Evolutionary conservation across 2,113 vertebrate species (phyloP).

Genomic region (Thermophis baileyi): DNA sequence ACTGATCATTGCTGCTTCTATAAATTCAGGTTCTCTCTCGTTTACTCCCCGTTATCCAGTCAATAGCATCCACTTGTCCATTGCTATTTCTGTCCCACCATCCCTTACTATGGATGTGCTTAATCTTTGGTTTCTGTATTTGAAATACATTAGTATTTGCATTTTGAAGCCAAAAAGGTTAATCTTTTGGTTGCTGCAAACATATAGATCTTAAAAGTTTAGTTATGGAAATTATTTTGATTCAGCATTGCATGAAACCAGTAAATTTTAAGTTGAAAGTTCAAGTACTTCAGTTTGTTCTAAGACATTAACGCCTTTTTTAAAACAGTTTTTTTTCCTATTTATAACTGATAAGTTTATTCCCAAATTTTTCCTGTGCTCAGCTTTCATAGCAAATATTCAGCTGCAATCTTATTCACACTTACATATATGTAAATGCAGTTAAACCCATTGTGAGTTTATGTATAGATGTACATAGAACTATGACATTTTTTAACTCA

Average conservation of each 20-base stretch:
- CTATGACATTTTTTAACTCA: not conserved
- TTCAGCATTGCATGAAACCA: not conserved
- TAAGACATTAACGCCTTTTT: not conserved
- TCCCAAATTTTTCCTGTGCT: not conserved
- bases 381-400: not conserved
- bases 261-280: not conserved
- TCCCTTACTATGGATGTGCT: not conserved
- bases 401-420: not conserved
- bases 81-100: not conserved
- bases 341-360: not conserved
- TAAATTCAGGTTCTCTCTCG: not conserved
- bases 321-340: not conserved
- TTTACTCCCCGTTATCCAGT: not conserved
- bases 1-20: not conserved
- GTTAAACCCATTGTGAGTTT: not conserved
- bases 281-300: not conserved
- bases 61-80: not conserved
- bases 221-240: not conserved
- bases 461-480: not conserved
- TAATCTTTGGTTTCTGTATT: not conserved
- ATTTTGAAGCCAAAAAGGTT: not conserved
- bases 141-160: not conserved
- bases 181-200: not conserved
- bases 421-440: not conserved
- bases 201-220: not conserved